Conservation (phyloP, 2,797 vertebrate species). For the Phrynocephalus guinanensis region DNA sequence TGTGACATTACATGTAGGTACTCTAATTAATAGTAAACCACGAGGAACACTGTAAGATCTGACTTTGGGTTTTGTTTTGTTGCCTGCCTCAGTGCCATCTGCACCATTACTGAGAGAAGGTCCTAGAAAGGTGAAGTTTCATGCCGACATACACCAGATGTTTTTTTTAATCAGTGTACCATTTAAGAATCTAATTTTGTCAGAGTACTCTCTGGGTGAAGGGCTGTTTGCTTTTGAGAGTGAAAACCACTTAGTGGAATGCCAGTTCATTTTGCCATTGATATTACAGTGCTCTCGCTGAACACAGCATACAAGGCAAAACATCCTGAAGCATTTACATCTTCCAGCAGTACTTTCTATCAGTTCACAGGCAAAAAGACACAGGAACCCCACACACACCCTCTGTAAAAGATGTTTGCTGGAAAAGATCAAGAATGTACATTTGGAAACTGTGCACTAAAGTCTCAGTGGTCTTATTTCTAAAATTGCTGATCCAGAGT, state of each 20-base stretch:
- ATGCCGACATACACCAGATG: background rate
- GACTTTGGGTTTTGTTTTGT: background rate
- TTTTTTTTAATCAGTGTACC: background rate
- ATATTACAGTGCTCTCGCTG: background rate
- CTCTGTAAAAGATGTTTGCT: background rate
- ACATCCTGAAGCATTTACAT: background rate
- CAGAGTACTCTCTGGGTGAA: background rate
- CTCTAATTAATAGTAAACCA: background rate
- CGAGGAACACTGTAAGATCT: background rate
- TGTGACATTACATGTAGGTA: background rate
- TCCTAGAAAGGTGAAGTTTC: background rate
- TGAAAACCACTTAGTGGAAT: background rate
- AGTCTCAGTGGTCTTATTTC: background rate
- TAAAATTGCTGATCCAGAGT: background rate
- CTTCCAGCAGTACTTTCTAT: background rate
- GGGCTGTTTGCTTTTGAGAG: background rate
- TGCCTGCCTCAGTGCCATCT: background rate
- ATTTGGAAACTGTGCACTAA: background rate
- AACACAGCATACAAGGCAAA: background rate
- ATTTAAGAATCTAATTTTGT: conserved; percentile 22
- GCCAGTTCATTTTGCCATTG: background rate
- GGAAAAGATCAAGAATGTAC: background rate
- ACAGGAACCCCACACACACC: background rate
- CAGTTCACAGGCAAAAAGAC: background rate
- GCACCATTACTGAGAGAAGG: background rate